A percentile compares a stretch with the other conserved stretches of the same genome.
phyloP scores from a whole-genome alignment of 1,140 invertebrate genomes.

The Dolichoris vasculosae region DNA sequence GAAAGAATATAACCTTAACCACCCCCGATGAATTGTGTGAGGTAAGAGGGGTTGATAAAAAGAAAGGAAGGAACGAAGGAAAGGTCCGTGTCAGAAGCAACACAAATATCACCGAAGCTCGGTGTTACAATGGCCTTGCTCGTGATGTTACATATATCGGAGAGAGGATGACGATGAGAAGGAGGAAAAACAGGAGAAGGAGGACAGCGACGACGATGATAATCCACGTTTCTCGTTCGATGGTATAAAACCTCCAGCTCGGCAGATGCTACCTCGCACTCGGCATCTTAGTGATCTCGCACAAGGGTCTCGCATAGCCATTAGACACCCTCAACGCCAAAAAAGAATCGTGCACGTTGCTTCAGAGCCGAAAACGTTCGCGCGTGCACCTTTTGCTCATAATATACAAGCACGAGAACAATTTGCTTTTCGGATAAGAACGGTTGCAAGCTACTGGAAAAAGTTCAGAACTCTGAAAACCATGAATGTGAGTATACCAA shows the following conservation, averaged over 20 bases:
- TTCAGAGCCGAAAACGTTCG: neutral
- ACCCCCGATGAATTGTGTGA: slow-evolving; percentile 53
- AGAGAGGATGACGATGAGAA: slow-evolving; percentile 15
- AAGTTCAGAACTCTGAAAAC: neutral
- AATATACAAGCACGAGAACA: neutral
- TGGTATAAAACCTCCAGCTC: slow-evolving; percentile 68
- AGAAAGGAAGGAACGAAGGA: neutral
- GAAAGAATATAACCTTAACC: slow-evolving; percentile 55
- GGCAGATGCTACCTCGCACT: slow-evolving; percentile 69
- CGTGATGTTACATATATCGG: slow-evolving; percentile 71
- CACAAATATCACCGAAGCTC: slow-evolving; percentile 54
- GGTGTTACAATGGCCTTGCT: slow-evolving; percentile 70
- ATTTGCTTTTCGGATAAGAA: no score
- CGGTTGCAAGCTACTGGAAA: neutral
- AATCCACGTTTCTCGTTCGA: slow-evolving; percentile 56
- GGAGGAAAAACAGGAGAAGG: neutral
- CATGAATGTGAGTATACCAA: slow-evolving; percentile 41
- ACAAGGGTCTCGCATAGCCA: slow-evolving; percentile 54
- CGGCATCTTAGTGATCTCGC: slow-evolving; percentile 65
- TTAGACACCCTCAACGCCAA: neutral
- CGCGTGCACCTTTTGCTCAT: neutral
- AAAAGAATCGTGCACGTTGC: neutral
- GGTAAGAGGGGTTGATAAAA: neutral
- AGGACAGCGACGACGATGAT: slow-evolving; percentile 33
- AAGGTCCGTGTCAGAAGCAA: slow-evolving; percentile 32